Evolutionary conservation across 2,113 vertebrate genomes (phyloP).

Genomic region (Plotosus lineatus): DNA sequence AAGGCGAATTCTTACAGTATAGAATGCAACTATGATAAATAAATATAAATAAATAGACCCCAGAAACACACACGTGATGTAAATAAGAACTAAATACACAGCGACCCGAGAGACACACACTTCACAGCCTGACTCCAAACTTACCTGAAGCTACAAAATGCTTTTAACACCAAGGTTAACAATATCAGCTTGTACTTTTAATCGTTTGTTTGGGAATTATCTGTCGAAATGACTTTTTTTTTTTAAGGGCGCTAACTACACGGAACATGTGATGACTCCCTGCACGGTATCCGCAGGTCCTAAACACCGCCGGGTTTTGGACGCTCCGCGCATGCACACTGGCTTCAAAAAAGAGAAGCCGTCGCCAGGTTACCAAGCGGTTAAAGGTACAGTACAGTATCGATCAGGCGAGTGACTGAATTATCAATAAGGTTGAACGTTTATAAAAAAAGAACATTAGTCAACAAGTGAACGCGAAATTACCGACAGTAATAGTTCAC

Average conservation of each 20-base stretch:
- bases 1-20: not conserved
- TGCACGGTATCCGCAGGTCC: constrained; percentile 1
- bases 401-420: too few species aligned
- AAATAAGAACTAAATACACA: constrained; percentile 6
- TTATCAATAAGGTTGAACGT: too few species aligned
- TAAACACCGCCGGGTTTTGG: constrained; percentile 10
- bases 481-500: too few species aligned
- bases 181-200: not conserved
- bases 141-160: not conserved
- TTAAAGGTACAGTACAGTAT: too few species aligned
- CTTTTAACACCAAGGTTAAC: not conserved
- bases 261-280: constrained; percentile 37
- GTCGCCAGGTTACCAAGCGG: too few species aligned
- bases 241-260: constrained; percentile 9
- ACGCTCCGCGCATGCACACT: not conserved
- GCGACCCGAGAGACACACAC: constrained; percentile 8
- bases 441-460: too few species aligned
- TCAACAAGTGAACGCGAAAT: too few species aligned
- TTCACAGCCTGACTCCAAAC: not conserved
- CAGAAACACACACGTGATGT: not conserved
- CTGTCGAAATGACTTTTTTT: not conserved
- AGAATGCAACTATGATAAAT: not conserved
- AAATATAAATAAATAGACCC: not conserved
- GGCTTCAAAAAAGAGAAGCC: too few species aligned
- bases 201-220: not conserved